Percentiles rank a stretch among this genome's conserved stretches.
These are phyloP conservation scores for Hirudo medicinalis DNA, from an alignment of 1,140 invertebrate species.

Conservation along the genomic window DNA sequence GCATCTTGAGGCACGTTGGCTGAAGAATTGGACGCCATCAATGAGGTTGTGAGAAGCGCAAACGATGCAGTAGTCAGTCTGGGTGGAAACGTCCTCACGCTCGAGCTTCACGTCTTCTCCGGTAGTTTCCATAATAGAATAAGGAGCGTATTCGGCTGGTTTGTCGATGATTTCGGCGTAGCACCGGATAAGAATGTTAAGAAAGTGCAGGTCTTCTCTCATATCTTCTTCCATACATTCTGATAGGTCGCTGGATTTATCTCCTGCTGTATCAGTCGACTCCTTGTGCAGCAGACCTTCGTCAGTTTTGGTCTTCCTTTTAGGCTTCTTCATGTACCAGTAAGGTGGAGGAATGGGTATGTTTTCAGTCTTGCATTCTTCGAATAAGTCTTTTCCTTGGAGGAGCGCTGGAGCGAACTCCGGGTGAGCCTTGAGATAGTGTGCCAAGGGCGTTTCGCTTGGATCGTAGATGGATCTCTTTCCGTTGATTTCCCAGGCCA, in stretches of 20 bases:
- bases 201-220: neutral
- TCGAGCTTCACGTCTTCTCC: too few relatives aligned
- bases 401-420: neutral
- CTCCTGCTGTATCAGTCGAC: neutral
- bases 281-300: neutral
- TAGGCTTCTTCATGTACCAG: neutral
- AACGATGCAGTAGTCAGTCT: slow-evolving; percentile 6
- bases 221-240: neutral
- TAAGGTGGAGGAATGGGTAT: neutral
- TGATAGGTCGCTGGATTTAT: neutral
- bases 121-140: neutral
- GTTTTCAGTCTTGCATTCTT: neutral
- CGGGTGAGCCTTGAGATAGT: neutral
- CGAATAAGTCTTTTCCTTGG: neutral
- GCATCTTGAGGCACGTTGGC: neutral
- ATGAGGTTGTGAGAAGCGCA: neutral
- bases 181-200: neutral
- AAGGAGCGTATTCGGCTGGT: neutral
- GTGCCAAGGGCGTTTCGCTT: neutral
- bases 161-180: neutral
- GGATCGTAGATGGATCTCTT: slow-evolving; percentile 5
- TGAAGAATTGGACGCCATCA: neutral
- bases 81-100: neutral
- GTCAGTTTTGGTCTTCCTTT: neutral
- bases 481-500: neutral